A percentile compares a stretch with the other conserved stretches of the same genome.
Evolutionary conservation across 2,113 vertebrate species (phyloP).

Genomic region (Antechinus flavipes): DNA sequence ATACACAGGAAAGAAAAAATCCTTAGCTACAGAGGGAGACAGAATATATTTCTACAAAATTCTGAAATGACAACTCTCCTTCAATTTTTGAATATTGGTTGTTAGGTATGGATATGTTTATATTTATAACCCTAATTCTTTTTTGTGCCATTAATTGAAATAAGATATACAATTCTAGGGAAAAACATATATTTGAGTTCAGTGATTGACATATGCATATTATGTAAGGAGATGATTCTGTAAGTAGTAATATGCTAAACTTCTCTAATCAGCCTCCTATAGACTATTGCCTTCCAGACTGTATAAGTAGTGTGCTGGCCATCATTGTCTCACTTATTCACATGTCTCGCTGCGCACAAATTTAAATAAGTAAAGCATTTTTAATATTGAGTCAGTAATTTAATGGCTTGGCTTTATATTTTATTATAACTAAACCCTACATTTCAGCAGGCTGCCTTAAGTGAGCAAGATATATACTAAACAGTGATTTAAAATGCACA

Average conservation of each 20-base stretch:
- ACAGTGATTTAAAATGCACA: conserved; percentile 35
- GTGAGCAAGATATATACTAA: conserved; percentile 46
- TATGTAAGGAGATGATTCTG: conserved; percentile 74
- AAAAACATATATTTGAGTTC: conserved; percentile 78
- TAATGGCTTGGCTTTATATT: conserved; percentile 66
- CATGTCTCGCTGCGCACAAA: conserved; percentile 70
- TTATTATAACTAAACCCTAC: conserved; percentile 59
- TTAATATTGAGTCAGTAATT: conserved; percentile 70
- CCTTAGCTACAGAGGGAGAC: conserved; percentile 51
- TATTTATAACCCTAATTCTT: conserved; percentile 15
- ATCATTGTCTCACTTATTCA: conserved; percentile 65
- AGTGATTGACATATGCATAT: conserved; percentile 52
- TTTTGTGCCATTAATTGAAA: conserved; percentile 59
- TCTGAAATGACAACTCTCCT: conserved; percentile 20
- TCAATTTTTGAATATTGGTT: conserved; percentile 41
- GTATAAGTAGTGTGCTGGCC: conserved; percentile 64
- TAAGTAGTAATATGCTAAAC: conserved; percentile 67
- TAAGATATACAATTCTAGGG: conserved; percentile 65
- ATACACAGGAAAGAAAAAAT: conserved; percentile 65
- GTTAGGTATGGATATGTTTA: conserved; percentile 13
- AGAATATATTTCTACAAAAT: conserved; percentile 9
- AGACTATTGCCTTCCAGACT: conserved; percentile 72
- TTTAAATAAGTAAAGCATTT: conserved; percentile 75
- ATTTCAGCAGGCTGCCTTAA: conserved; percentile 56
- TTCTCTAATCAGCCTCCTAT: conserved; percentile 73